Evolutionary conservation across 1,140 invertebrate genomes (phyloP), one percentile per base, ranked within the genome.

Genomic region (Anastrepha obliqua): DNA sequence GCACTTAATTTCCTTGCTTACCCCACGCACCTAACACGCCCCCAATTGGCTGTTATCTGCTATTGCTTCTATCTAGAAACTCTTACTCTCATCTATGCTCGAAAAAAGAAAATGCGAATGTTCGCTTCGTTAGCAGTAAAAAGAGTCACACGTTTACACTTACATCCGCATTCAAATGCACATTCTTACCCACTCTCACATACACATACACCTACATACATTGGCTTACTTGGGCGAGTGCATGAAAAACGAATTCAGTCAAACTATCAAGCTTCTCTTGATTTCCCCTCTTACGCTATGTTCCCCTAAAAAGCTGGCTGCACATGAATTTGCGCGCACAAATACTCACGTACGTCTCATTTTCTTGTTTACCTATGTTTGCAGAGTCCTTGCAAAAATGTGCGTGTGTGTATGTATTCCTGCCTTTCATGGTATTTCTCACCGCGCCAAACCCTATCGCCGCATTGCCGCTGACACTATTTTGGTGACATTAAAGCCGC

Each of bases 1-100:
- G 67, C 67, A 74, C 67, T 47, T 74, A 74, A 74, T 74, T 74
- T 74, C 67, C 39, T 74, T 13, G 42, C 13, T 67, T 17, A 74
- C 42, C 67, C 67, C 6, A 70, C 20, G 64, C 29, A 15, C 2
- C 42, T 11, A 4, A 70, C 1, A 8, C 39, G 15, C 67, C 39
- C 39, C 8, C 20, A 62, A 58, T 58, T 58, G 55, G 13, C 13
- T 8, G 7, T 58, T 58, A 58, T 58, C 13, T 13, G 7, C 55
- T 7, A 7, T 58, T 70, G 42, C 11, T 9, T 62, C 15, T 15
- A 17, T 62, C 42, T 2, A 4, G 6, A 74, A n/a, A 44, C 39
- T 74, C 67, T 74, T 42, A 44, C 42, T 47, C 42, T 74, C 17
- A 42, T 74, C 4, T 44, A 74, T 42, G 29, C 6, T 67, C 29